Percentiles rank a stretch among this genome's conserved stretches.
These are phyloP conservation scores for Microctonus hyperodae DNA, from an alignment of 2,888 invertebrate species.

Conservation along the genomic window DNA sequence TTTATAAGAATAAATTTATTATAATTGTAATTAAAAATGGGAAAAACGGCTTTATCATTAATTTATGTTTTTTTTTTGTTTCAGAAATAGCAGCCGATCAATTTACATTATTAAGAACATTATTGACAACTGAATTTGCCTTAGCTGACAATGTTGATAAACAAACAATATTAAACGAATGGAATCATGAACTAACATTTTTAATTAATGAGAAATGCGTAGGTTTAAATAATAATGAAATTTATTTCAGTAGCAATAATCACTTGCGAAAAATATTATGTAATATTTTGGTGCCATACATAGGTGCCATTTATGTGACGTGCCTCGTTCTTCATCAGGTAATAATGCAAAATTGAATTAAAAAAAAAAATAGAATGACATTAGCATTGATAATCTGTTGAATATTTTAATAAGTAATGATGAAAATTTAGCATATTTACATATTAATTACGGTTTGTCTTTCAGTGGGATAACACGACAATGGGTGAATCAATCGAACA, in stretches of 20 bases:
- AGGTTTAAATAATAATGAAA: conserved; percentile 38
- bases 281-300: conserved; percentile 71
- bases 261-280: conserved; percentile 67
- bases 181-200: conserved; percentile 45
- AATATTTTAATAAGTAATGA: conserved; percentile 21
- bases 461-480: conserved; percentile 51
- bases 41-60: background rate
- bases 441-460: conserved; percentile 45
- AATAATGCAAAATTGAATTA: no score
- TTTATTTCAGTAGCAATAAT: conserved; percentile 62
- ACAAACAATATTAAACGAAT: conserved; percentile 48
- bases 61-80: conserved; percentile 19
- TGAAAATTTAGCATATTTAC: conserved; percentile 23
- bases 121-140: conserved; percentile 56
- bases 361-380: no score
- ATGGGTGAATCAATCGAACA: conserved; percentile 61
- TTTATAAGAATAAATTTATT: conserved; percentile 4
- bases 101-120: conserved; percentile 50
- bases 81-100: conserved; percentile 49
- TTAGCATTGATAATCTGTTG: conserved; percentile 22
- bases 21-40: no score
- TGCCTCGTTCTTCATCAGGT: conserved; percentile 66
- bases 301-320: conserved; percentile 68
- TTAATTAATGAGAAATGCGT: conserved; percentile 48
- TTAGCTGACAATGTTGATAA: conserved; percentile 44